These are phyloP conservation scores for Standfussiana lucernea DNA, from an alignment of 2,888 invertebrate species.

Conservation along the genomic window DNA sequence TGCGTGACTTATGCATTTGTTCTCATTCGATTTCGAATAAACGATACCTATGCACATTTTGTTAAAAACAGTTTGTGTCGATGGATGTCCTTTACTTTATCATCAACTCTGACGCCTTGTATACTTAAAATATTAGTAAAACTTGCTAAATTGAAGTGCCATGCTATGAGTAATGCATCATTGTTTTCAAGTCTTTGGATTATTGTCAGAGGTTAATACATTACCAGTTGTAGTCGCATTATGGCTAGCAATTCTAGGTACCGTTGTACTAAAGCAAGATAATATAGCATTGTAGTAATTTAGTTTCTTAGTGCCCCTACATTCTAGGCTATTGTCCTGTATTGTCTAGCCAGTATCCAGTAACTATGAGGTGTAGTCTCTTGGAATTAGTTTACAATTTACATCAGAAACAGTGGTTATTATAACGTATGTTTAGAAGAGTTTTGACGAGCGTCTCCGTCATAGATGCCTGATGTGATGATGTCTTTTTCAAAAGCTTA, in stretches of 20 bases:
- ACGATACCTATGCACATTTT: background rate
- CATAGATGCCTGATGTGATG: background rate
- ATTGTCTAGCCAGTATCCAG: conserved; percentile 16
- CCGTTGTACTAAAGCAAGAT: conserved; percentile 1
- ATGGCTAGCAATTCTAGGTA: conserved; percentile 4
- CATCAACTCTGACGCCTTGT: background rate
- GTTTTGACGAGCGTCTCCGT: background rate
- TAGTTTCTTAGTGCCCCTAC: conserved; percentile 22
- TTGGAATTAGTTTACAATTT: conserved; percentile 15
- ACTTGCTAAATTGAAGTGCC: background rate
- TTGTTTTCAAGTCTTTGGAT: background rate
- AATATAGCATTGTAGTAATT: conserved; percentile 18
- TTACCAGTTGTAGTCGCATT: background rate
- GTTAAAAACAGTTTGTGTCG: too few relatives aligned
- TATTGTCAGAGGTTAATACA: background rate
- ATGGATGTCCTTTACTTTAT: background rate
- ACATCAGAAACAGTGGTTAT: background rate
- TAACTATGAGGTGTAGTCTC: background rate
- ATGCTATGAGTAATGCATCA: background rate
- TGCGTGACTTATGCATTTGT: background rate
- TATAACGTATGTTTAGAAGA: background rate
- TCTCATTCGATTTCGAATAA: background rate
- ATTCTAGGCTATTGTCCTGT: conserved; percentile 26
- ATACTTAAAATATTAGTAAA: background rate
- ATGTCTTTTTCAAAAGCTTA: background rate